Percentiles rank a stretch among this genome's conserved stretches.
Conservation (phyloP, 2,113 vertebrate species). For the Budorcas taxicolor region DNA sequence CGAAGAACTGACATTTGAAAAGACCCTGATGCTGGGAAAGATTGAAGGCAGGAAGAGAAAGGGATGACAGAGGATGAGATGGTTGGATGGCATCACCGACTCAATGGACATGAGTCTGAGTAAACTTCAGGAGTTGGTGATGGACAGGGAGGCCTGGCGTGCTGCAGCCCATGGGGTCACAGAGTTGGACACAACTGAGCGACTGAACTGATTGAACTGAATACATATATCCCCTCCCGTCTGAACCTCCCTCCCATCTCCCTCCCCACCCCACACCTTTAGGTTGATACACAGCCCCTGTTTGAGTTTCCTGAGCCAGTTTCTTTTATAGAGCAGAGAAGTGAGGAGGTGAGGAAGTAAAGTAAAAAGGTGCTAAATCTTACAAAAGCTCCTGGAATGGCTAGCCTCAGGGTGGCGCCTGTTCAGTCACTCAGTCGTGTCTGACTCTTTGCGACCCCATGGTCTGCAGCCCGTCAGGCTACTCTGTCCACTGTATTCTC, state of each 20-base stretch:
- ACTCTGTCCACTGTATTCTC: background rate
- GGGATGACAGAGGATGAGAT: background rate
- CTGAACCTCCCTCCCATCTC: background rate
- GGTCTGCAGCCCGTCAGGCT: fast-evolving
- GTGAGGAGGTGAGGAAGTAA: background rate
- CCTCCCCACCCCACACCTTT: background rate
- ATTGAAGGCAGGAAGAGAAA: background rate
- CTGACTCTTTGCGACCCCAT: background rate
- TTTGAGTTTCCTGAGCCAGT: background rate
- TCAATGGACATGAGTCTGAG: background rate
- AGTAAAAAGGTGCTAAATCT: background rate
- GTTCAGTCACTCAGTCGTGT: background rate
- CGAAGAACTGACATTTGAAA: background rate
- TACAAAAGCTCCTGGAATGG: background rate
- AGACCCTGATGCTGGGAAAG: background rate
- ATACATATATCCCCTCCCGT: background rate
- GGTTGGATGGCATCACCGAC: background rate
- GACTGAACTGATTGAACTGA: background rate
- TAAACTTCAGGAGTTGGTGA: background rate
- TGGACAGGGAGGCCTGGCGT: background rate
- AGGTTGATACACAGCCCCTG: background rate
- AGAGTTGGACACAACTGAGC: fast-evolving
- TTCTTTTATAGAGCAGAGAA: background rate
- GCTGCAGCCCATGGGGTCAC: background rate
- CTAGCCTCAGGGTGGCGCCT: background rate